A percentile compares a stretch with the other conserved stretches of the same genome.
These are phyloP conservation scores for Pelvicachromis taeniatus DNA, from an alignment of 2,113 vertebrate genomes.

Conservation along the genomic window DNA sequence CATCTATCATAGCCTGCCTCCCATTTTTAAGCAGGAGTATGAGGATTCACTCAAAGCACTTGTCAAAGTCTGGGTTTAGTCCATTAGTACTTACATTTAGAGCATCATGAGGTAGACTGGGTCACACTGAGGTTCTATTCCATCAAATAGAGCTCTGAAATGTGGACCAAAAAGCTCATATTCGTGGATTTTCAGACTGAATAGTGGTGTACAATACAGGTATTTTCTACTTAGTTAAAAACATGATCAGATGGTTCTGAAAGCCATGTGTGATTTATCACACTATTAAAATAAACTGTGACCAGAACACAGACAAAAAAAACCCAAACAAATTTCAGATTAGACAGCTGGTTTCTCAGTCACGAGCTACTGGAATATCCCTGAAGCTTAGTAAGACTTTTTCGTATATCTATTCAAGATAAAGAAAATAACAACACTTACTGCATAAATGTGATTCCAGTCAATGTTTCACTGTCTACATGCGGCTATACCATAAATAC, in stretches of 20 bases:
- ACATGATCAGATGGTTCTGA: not conserved
- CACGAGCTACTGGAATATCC: not conserved
- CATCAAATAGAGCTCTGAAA: not conserved
- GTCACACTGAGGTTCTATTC: not conserved
- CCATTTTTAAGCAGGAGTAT: not conserved
- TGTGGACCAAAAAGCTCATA: not conserved
- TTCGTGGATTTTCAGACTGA: not conserved
- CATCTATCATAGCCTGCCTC: not conserved
- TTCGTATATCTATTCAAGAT: not conserved
- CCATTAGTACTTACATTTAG: not conserved
- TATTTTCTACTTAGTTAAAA: not conserved
- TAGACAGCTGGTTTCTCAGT: not conserved
- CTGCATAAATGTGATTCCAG: not conserved
- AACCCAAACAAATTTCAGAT: not conserved
- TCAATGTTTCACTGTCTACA: not conserved
- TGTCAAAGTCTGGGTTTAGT: not conserved
- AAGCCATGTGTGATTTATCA: not conserved
- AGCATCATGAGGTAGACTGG: not conserved
- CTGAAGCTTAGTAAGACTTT: not conserved
- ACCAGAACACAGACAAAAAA: not conserved
- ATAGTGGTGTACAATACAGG: not conserved
- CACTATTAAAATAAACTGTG: not conserved
- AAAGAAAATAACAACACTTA: not conserved
- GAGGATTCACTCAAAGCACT: not conserved
- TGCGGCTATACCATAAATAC: not conserved